A percentile compares a stretch with the other conserved stretches of the same genome.
Conservation (phyloP, 2,797 vertebrate genomes). For the Enteromius paludinosus region DNA sequence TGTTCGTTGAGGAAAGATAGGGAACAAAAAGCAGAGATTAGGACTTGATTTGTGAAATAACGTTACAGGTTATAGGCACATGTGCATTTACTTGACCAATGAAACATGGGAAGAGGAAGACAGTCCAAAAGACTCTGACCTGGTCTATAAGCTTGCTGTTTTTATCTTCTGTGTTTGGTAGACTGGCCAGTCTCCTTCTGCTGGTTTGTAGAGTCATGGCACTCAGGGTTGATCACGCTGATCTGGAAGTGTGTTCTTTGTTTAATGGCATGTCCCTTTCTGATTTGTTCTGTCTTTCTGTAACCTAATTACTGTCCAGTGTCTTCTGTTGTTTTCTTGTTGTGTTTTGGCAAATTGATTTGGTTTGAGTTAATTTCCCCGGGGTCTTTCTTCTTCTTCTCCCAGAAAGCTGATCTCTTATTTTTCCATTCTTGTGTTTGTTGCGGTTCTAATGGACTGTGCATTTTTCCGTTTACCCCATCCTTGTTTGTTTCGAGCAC, state of each 20-base stretch:
- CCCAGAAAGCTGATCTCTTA: neutral
- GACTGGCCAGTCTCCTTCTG: neutral
- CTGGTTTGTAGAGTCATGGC: neutral
- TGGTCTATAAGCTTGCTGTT: neutral
- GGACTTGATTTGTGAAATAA: conserved; percentile 28
- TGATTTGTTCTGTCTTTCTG: neutral
- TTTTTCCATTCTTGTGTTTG: conserved; percentile 36
- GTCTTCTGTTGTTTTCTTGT: neutral
- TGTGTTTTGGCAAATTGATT: conserved; percentile 36
- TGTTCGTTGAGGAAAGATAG: conserved; percentile 23
- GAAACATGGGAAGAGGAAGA: conserved; percentile 8
- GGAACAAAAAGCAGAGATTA: conserved; percentile 9
- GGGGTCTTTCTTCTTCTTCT: conserved; percentile 3
- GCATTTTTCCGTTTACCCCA: conserved; percentile 3
- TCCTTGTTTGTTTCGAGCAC: neutral
- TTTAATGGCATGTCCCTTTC: neutral
- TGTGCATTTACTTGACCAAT: neutral
- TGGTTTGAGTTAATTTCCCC: neutral
- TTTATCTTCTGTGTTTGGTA: neutral
- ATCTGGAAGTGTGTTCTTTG: conserved; percentile 7
- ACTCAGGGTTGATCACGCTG: neutral
- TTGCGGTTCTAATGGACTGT: conserved; percentile 18
- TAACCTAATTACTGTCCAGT: conserved; percentile 2
- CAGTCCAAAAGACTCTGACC: neutral
- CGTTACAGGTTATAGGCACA: neutral